Evolutionary conservation across 2,113 vertebrate species (phyloP).

Genomic region (Syngnathoides biaculeatus): DNA sequence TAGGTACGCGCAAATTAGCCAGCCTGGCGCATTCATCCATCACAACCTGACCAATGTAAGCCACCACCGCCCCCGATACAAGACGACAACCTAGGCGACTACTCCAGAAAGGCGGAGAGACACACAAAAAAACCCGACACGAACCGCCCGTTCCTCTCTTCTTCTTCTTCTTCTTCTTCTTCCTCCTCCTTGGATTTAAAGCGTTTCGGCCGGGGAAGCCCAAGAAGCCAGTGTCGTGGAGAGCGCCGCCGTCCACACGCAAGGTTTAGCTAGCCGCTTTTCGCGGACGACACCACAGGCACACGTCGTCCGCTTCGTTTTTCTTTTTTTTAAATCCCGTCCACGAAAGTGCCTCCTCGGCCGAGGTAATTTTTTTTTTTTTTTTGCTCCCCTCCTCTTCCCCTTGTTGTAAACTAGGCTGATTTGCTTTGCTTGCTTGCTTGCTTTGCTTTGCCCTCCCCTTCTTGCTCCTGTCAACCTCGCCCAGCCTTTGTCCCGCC

Average conservation of each 20-base stretch:
- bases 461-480: conserved; percentile 73
- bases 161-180: not conserved
- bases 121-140: not conserved
- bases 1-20: conserved; percentile 23
- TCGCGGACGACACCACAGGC: conserved; percentile 46
- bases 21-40: conserved; percentile 69
- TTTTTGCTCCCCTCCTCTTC: conserved; percentile 66
- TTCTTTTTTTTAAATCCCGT: conserved; percentile 20
- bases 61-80: not conserved
- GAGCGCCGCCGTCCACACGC: conserved; percentile 48
- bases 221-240: conserved; percentile 25
- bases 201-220: conserved; percentile 6
- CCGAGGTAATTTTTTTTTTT: conserved; percentile 42
- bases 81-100: not conserved
- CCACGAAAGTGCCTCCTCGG: conserved; percentile 46
- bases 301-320: conserved; percentile 35
- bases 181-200: conserved; percentile 12
- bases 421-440: conserved; percentile 29
- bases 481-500: conserved; percentile 75
- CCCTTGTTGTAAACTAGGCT: conserved; percentile 76
- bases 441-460: conserved; percentile 26
- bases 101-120: not conserved
- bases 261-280: conserved; percentile 70
- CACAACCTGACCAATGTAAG: conserved; percentile 27
- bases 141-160: not conserved